Base-by-base conservation (phyloP, 2,113 vertebrate genomes). In the Bucco capensis region DNA sequence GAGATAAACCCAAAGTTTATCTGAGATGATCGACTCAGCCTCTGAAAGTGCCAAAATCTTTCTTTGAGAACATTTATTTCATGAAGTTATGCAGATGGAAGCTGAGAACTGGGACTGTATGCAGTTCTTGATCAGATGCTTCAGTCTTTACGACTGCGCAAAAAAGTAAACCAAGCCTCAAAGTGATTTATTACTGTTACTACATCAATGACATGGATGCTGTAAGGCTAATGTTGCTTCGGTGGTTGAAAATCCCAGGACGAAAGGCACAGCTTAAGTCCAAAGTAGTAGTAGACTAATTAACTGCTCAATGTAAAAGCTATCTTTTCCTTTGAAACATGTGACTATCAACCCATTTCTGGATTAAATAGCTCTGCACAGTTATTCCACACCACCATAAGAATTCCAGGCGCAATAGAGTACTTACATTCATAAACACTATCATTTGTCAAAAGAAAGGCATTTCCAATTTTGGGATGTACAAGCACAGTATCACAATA, bases 171-270 rank as follows among this genome's bases (percentile, higher is more conserved):
- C 30, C 13, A 60, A 72, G 31, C 31, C 61, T 87, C 65, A 54
- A 28, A 57, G 58, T 73, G 50, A 92, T 95, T 96, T 92, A 90
- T 88, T 82, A 82, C 79, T 64, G 53, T 51, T 93, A 86, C 57
- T 90, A 88, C 77, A 90, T 56, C 90, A 90, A 42, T 82, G 61
- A 82, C 69, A 86, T 21, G 46, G 61, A 54, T 66, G 71, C 35
- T 82, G n/a, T 66, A 54, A 89, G 33, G 70, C 35, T 94, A 86
- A 92, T 56, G 49, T 69, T 93, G 37, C 42, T 62, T 66, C 66
- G 75, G 22, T 0, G 0, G 66, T 86, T 87, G 50, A 79, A 95
- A 94, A 94, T 82, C 71, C 53, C 8, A 1, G 27, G 54, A 92
- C 91, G 62, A 95, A 95, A 93, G 66, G 62, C 50, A 83, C 25